A percentile compares a stretch with the other conserved stretches of the same genome.
Conservation (phyloP, 30 jellyfish, hydroid and myxozoan genomes). For the Turritopsis dohrnii region DNA sequence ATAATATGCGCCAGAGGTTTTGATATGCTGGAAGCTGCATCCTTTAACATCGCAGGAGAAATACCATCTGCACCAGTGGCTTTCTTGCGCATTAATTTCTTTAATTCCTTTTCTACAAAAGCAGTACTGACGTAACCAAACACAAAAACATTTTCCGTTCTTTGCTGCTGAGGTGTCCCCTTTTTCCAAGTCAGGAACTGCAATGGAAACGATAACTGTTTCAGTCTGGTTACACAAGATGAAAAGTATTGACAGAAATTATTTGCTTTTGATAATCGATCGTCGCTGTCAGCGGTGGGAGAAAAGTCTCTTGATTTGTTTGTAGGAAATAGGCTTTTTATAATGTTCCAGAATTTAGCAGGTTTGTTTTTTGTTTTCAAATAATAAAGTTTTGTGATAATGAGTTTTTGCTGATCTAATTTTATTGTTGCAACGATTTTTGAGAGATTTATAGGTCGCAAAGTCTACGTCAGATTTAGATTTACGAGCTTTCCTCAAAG, state of each 20-base stretch:
- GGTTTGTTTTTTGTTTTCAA: not conserved
- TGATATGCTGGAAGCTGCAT: not conserved
- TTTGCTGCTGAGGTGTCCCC: not conserved
- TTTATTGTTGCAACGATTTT: not conserved
- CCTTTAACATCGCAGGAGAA: not conserved
- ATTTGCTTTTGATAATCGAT: too few species aligned
- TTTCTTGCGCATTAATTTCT: not conserved
- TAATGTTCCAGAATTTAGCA: not conserved
- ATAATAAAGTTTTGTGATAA: not conserved
- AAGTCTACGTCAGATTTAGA: not conserved
- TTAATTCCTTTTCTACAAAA: not conserved
- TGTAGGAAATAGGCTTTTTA: too few species aligned
- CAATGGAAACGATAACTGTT: too few species aligned
- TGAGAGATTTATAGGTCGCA: not conserved
- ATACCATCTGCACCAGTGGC: not conserved
- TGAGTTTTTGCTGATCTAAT: not conserved
- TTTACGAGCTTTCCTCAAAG: not conserved
- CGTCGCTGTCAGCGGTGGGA: too few species aligned
- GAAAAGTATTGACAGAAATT: too few species aligned
- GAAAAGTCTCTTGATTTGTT: too few species aligned
- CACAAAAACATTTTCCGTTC: not conserved
- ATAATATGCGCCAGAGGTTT: not conserved
- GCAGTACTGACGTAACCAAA: not conserved
- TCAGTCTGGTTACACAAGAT: too few species aligned
- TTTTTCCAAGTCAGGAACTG: too few species aligned